Base-by-base conservation (phyloP, 2,113 vertebrate genomes). In the Azemiops feae region DNA sequence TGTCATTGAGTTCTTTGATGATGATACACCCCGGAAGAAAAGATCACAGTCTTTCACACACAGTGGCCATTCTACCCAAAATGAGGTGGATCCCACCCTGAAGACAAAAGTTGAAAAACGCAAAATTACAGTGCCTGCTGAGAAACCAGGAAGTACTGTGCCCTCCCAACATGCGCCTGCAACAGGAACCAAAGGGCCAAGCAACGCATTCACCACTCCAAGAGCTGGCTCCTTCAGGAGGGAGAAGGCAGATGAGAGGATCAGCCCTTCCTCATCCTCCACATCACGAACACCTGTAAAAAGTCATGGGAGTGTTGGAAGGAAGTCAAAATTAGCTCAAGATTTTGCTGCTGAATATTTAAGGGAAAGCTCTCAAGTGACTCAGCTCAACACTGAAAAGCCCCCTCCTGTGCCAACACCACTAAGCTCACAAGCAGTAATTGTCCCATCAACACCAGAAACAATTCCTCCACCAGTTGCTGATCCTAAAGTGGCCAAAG, bases 251-350 rank as follows among this genome's bases (percentile, higher is more conserved):
- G 99, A 99, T 47, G 98, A 99, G 11, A 97, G 98, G 3, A 96
- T 97, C 60, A 98, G 93, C 92, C 95, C 97, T 4, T 91, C 97
- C 0, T 94, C 96, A 4, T 94, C 97, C 0, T 97, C 98, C 1
- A 86, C 97, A 5, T 94, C 98, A 30, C 97, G 98, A 52, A 60
- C 95, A 3, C 92, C 97, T 1, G 54, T 47, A 10, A 98, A 96
- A 92, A 97, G 97, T 53, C 99, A 98, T 0, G 98, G 98, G n/a
- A 99, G 99, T 0, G 96, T 99, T 74, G 99, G 99, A 34, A 98
- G 98, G 85, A 98, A 98, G 95, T 99, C 99, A n/a, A 99, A 98
- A 96, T 96, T 99, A 34, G 96, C 98, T n/a, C 98, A 99, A 97
- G 99, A 99, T 89, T 99, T 99, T 96, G 96, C 97, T 55, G 97